These are phyloP conservation scores for Morelia viridis DNA, from an alignment of 2,797 vertebrate species.

Conservation along the genomic window DNA sequence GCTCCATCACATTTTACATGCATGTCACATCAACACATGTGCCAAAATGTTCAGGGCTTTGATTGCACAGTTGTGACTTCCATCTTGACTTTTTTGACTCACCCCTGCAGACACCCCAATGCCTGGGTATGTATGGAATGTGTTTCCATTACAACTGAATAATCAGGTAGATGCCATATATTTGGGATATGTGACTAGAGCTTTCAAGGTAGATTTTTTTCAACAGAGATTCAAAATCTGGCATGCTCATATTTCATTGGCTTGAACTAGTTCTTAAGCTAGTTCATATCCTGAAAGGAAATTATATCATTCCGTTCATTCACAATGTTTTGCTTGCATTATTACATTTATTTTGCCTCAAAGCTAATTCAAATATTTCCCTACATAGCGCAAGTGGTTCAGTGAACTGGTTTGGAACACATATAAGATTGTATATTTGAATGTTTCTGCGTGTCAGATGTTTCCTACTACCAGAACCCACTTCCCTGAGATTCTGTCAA, in stretches of 20 bases:
- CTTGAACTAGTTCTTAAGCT: conserved; percentile 9
- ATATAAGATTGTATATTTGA: not conserved
- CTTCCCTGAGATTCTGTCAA: not conserved
- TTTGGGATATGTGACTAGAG: not conserved
- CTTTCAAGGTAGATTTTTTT: not conserved
- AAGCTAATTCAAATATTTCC: not conserved
- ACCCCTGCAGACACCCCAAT: not conserved
- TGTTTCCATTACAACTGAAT: not conserved
- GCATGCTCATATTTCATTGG: conserved; percentile 13
- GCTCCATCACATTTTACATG: not conserved
- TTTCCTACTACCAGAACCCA: not conserved
- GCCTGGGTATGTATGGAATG: not conserved
- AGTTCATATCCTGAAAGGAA: not conserved
- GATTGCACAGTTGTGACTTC: not conserved
- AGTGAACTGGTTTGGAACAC: not conserved
- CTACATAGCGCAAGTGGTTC: not conserved
- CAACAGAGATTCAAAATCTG: not conserved
- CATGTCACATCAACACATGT: not conserved
- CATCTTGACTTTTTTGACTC: not conserved
- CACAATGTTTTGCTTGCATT: not conserved
- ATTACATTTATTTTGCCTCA: not conserved
- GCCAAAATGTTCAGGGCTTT: not conserved
- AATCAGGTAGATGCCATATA: not conserved
- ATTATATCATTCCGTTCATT: not conserved
- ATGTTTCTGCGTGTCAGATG: not conserved